Base-by-base conservation (phyloP, 2,113 vertebrate genomes). In the Podarcis cretensis region DNA sequence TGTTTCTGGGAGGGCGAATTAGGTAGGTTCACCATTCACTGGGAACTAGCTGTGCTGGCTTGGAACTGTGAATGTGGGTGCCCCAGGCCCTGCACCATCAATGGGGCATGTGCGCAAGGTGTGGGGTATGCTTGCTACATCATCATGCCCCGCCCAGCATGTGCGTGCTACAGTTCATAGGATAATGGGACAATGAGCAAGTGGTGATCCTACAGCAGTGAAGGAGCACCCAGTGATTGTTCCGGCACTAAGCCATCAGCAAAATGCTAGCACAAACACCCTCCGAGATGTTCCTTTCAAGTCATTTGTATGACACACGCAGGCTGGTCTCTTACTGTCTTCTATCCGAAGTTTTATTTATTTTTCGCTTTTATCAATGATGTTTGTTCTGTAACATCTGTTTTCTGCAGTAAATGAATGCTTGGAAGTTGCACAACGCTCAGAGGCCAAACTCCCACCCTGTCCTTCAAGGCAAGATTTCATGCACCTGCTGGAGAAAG, bases 371-470 rank as follows among this genome's bases (percentile, higher is more conserved):
- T 74, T 20, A 68, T 18, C 0, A 0, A 30, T 6, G 3, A 16
- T 32, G 5, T 89, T 92, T 92, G 66, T 66, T 27, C 23, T 81
- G 0, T 65, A 65, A 66, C 12, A 8, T 79, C 9, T 88, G 40
- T 13, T 87, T 94, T 90, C 65, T 25, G 90, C 27, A 57, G 6
- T 21, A 43, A 89, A 14, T 43, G 84, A 81, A 90, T 87, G 90
- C 63, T 83, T 27, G 2, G 0, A 32, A 87, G 43, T 23, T 82
- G 20, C 83, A 1, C 0, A 0, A 14, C 16, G 48, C 66, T 83
- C 32, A 27, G 79, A 69, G 40, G 73, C 87, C 85, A 87, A 68
- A 37, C 43, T 87, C 18, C 66, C 48, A 1, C 89, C 79, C 85
- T 73, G n/a, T 66, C 57, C 21, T 86, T 73, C 84, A 35, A 0